Percentiles rank a stretch among this genome's conserved stretches.
Conservation (phyloP, 2,113 vertebrate genomes). For the Chloroceryle aenea region DNA sequence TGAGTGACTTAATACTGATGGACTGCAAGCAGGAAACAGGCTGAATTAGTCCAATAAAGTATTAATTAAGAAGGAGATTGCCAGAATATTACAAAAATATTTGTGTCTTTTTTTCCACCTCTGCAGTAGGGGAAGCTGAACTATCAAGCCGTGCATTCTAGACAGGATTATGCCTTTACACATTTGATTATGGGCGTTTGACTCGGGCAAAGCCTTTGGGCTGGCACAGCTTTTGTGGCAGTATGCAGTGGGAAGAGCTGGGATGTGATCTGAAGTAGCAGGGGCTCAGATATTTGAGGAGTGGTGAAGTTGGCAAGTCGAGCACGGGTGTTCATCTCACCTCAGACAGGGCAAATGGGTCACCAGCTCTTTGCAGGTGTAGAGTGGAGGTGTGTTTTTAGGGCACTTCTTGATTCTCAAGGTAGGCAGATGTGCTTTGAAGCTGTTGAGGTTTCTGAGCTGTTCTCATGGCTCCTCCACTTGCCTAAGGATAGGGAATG, state of each 20-base stretch:
- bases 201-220: neutral
- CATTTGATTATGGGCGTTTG: neutral
- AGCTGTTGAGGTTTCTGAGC: slow-evolving; percentile 52
- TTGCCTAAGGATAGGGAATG: slow-evolving; percentile 38
- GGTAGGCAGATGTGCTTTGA: slow-evolving; percentile 16
- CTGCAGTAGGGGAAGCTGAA: neutral
- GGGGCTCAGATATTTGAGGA: neutral
- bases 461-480: slow-evolving; percentile 52
- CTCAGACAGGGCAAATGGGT: accelerated
- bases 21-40: neutral
- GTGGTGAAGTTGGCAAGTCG: neutral
- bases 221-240: neutral
- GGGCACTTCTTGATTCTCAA: slow-evolving; percentile 6
- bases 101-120: neutral
- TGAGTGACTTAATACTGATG: neutral
- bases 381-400: neutral
- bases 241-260: accelerated
- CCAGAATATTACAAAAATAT: neutral
- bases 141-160: neutral
- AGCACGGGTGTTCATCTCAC: accelerated
- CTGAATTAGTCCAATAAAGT: neutral
- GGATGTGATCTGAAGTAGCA: neutral
- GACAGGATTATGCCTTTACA: neutral
- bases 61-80: neutral
- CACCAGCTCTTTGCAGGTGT: neutral